A percentile compares a stretch with the other conserved stretches of the same genome.
These are phyloP conservation scores for Spermophilus dauricus DNA, from an alignment of 2,113 vertebrate genomes.

Conservation along the genomic window DNA sequence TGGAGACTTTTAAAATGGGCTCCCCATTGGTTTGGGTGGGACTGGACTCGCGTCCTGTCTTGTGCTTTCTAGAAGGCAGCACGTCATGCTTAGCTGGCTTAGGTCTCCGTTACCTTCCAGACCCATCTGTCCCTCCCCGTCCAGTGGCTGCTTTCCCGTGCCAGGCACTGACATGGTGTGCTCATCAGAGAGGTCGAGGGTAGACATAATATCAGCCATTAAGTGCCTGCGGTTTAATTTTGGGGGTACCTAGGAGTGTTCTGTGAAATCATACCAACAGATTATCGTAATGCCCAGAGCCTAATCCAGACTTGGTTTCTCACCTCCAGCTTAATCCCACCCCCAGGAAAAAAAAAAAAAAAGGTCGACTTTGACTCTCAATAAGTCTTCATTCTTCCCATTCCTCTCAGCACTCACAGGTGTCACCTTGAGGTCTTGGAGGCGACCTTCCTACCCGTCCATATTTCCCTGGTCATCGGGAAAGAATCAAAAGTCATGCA, in stretches of 20 bases:
- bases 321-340: neutral
- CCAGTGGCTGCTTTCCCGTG: neutral
- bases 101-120: neutral
- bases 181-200: too few relatives aligned
- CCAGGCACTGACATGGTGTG: neutral
- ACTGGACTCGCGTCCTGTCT: neutral
- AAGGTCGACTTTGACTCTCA: neutral
- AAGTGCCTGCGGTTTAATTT: neutral
- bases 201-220: neutral
- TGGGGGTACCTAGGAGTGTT: neutral
- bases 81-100: too few relatives aligned
- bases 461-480: neutral
- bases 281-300: neutral
- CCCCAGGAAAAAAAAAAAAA: too few relatives aligned
- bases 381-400: neutral
- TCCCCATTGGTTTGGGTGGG: neutral
- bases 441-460: neutral
- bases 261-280: neutral
- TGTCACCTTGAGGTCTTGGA: neutral
- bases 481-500: fast-evolving
- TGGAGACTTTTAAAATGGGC: neutral
- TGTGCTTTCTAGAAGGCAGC: too few relatives aligned
- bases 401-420: neutral
- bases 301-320: neutral
- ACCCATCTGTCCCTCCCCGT: fast-evolving